These are phyloP conservation scores for Probosciger aterrimus DNA, from an alignment of 2,113 vertebrate species.

Conservation along the genomic window DNA sequence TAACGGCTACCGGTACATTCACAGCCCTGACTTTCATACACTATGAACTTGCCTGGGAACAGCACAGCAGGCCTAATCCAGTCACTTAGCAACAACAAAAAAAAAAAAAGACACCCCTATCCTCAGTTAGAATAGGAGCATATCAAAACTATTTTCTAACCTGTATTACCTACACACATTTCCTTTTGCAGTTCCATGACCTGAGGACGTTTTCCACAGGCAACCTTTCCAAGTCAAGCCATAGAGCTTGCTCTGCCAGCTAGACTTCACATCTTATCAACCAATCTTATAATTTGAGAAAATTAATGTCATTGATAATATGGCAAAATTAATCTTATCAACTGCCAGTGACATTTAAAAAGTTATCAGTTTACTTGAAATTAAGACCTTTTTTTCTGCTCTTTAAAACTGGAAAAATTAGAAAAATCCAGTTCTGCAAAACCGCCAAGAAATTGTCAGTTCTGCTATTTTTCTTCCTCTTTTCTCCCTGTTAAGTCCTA, in stretches of 20 bases:
- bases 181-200: neutral
- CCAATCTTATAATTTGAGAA: neutral
- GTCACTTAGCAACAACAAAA: neutral
- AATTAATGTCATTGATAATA: neutral
- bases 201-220: neutral
- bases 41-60: neutral
- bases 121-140: neutral
- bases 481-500: conserved; percentile 5
- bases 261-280: neutral
- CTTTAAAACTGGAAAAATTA: neutral
- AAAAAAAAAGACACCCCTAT: accelerated
- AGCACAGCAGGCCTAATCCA: neutral
- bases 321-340: neutral
- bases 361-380: neutral
- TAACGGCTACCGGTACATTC: neutral
- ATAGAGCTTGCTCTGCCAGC: neutral
- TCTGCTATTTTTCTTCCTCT: conserved; percentile 9
- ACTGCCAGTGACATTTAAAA: neutral
- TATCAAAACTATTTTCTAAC: neutral
- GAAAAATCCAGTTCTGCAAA: neutral
- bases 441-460: conserved; percentile 8
- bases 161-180: neutral
- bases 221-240: neutral
- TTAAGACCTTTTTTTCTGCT: neutral
- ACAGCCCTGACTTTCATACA: neutral